phyloP scores from a whole-genome alignment of 2,797 vertebrate genomes.

The Aldrovandia affinis region DNA sequence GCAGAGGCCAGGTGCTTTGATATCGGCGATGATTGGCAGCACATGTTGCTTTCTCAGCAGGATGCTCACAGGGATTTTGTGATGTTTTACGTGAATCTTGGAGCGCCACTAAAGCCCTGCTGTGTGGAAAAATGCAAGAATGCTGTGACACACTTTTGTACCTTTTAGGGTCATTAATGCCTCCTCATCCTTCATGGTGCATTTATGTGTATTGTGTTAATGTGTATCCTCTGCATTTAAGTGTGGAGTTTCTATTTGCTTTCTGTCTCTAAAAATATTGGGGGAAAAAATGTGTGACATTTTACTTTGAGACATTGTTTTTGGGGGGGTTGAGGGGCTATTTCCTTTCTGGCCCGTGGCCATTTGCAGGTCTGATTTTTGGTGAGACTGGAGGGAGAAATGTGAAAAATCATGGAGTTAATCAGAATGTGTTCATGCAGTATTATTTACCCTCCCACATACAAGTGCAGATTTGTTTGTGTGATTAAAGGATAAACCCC shows the following conservation, averaged over 20 bases:
- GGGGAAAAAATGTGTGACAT: background rate
- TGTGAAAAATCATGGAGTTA: background rate
- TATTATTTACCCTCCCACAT: background rate
- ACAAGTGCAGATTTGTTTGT: conserved; percentile 14
- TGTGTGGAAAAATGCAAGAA: conserved; percentile 13
- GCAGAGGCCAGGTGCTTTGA: background rate
- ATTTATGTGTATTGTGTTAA: too few relatives aligned
- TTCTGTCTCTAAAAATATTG: background rate
- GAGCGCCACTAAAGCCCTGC: background rate
- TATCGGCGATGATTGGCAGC: background rate
- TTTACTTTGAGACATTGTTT: background rate
- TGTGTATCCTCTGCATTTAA: background rate
- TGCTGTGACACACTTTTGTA: background rate
- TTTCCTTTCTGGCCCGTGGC: background rate
- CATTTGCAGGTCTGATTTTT: background rate
- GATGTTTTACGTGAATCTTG: background rate
- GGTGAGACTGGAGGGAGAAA: background rate
- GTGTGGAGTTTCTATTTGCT: background rate
- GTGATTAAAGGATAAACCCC: background rate
- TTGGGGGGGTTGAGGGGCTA: background rate
- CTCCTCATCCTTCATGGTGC: background rate
- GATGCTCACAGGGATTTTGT: background rate
- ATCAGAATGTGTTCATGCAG: too few relatives aligned
- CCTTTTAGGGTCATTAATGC: background rate
- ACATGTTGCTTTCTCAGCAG: background rate